A percentile compares a stretch with the other conserved stretches of the same genome.
phyloP scores from a whole-genome alignment of 2,888 invertebrate genomes.

The Ganaspis brasiliensis region DNA sequence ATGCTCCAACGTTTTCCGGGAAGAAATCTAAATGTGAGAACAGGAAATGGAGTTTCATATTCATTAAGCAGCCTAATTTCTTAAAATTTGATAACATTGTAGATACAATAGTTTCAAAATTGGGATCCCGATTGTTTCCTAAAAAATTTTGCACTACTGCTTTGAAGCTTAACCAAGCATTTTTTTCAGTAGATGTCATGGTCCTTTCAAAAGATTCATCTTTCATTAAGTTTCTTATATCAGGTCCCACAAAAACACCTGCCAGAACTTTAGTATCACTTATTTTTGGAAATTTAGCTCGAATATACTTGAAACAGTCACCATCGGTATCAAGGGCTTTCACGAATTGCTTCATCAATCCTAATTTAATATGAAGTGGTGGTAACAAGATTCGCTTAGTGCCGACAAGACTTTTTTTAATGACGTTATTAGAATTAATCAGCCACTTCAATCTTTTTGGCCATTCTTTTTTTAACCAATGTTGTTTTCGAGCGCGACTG shows the following conservation, averaged over 20 bases:
- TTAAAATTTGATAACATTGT: conserved; percentile 50
- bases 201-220: conserved; percentile 50
- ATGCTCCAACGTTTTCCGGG: conserved; percentile 56
- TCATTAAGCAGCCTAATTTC: conserved; percentile 61
- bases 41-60: conserved; percentile 66
- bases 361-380: conserved; percentile 65
- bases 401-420: conserved; percentile 52
- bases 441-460: conserved; percentile 18
- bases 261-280: conserved; percentile 60
- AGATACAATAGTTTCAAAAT: conserved; percentile 48
- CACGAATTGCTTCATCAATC: conserved; percentile 65
- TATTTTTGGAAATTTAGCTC: conserved; percentile 52
- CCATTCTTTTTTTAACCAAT: conserved; percentile 23
- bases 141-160: conserved; percentile 5
- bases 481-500: conserved; percentile 2
- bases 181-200: conserved; percentile 33
- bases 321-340: conserved; percentile 60
- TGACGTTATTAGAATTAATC: conserved; percentile 54
- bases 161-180: not conserved
- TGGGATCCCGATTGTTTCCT: conserved; percentile 46
- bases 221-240: conserved; percentile 58
- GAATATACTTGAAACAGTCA: conserved; percentile 59
- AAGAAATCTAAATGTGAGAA: conserved; percentile 66
- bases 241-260: conserved; percentile 58
- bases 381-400: conserved; percentile 58